Conservation (phyloP, 2,797 vertebrate species). For the Harpagifer antarcticus region DNA sequence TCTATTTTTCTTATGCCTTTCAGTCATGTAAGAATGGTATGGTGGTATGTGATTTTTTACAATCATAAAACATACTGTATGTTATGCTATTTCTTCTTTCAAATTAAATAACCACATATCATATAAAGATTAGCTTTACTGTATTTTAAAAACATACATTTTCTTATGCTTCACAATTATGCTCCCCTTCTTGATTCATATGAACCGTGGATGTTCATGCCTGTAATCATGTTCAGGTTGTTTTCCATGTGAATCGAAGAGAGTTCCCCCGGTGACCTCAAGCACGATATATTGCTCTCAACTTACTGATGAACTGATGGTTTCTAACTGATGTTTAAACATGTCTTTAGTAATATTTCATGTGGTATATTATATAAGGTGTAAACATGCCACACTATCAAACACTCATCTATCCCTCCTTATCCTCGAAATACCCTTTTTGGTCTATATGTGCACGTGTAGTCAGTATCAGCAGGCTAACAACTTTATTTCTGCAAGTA, state of each 20-base stretch:
- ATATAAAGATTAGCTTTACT: neutral
- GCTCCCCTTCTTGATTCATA: neutral
- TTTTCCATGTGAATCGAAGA: constrained; percentile 37
- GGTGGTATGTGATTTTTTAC: too few species aligned
- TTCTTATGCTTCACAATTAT: neutral
- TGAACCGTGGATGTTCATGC: constrained; percentile 17
- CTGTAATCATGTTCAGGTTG: neutral
- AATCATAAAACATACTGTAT: too few species aligned
- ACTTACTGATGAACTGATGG: constrained; percentile 20
- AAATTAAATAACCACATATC: neutral
- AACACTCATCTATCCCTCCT: neutral
- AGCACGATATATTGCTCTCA: constrained; percentile 22
- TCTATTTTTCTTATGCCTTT: constrained; percentile 13
- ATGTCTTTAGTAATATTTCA: constrained; percentile 15
- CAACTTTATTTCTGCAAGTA: neutral
- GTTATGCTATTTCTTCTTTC: too few species aligned
- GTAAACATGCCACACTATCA: constrained; percentile 28
- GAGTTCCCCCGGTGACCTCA: constrained; percentile 38
- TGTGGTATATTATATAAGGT: constrained; percentile 1
- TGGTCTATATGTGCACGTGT: neutral
- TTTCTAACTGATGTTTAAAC: constrained; percentile 25
- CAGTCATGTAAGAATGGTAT: neutral
- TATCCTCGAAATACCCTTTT: neutral
- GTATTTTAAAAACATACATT: neutral
- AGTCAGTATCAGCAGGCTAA: neutral